Percentiles rank a stretch among this genome's conserved stretches.
Conservation (phyloP, 2,113 vertebrate species). For the Zootoca vivipara region DNA sequence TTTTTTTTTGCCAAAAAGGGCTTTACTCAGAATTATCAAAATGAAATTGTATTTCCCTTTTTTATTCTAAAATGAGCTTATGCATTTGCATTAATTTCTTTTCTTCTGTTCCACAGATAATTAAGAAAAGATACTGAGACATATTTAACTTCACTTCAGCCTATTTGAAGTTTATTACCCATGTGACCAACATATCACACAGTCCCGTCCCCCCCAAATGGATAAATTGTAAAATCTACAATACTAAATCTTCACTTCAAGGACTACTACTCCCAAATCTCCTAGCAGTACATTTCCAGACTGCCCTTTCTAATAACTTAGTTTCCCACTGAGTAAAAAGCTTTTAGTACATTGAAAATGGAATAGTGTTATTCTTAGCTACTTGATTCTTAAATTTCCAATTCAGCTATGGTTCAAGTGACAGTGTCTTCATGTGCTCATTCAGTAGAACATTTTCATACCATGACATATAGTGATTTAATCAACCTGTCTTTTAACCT, state of each 20-base stretch:
- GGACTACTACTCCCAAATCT: slow-evolving; percentile 73
- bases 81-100: slow-evolving; percentile 74
- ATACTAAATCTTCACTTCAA: slow-evolving; percentile 74
- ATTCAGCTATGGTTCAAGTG: slow-evolving; percentile 62
- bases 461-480: slow-evolving; percentile 59
- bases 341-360: slow-evolving; percentile 71
- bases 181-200: slow-evolving; percentile 69
- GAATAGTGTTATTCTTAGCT: slow-evolving; percentile 68
- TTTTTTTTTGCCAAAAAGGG: slow-evolving; percentile 22
- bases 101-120: slow-evolving; percentile 72
- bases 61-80: slow-evolving; percentile 67
- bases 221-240: slow-evolving; percentile 77
- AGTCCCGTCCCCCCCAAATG: slow-evolving; percentile 60
- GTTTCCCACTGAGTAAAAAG: slow-evolving; percentile 73
- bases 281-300: slow-evolving; percentile 71
- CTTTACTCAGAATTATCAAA: slow-evolving; percentile 39
- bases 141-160: slow-evolving; percentile 73
- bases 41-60: slow-evolving; percentile 42
- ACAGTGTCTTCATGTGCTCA: slow-evolving; percentile 33
- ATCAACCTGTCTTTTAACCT: slow-evolving; percentile 59
- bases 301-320: slow-evolving; percentile 74
- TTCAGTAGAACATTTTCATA: slow-evolving; percentile 43
- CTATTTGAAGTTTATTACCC: slow-evolving; percentile 79
- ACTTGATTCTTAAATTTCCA: slow-evolving; percentile 65
- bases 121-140: slow-evolving; percentile 74